These are phyloP conservation scores for Drosophila peninsularis DNA, from an alignment of 2,888 invertebrate genomes.

Conservation along the genomic window DNA sequence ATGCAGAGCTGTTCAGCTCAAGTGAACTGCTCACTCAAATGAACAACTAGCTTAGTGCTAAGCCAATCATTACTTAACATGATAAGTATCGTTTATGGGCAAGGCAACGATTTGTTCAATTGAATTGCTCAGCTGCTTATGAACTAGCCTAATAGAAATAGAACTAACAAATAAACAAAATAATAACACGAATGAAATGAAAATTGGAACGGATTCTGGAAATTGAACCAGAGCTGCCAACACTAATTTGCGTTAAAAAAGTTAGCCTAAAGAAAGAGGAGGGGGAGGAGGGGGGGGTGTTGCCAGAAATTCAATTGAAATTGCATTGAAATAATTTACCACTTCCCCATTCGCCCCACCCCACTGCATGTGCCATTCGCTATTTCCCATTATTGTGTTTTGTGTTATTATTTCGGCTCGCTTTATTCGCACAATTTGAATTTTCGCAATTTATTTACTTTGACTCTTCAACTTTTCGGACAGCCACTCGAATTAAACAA, in stretches of 20 bases:
- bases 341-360: conserved; percentile 44
- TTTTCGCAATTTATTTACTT: conserved; percentile 70
- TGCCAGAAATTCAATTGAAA: conserved; percentile 65
- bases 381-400: conserved; percentile 56
- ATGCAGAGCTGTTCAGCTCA: not conserved
- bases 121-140: not conserved
- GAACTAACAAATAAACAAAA: no score
- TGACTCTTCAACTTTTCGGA: conserved; percentile 62
- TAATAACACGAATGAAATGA: not conserved
- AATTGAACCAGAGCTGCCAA: not conserved
- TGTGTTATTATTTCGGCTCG: conserved; percentile 28
- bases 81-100: not conserved
- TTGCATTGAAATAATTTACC: conserved; percentile 68
- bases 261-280: not conserved
- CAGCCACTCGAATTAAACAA: conserved; percentile 41
- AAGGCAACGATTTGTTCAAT: not conserved
- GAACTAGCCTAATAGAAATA: not conserved
- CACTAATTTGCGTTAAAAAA: conserved; percentile 17
- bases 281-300: not conserved
- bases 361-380: conserved; percentile 51
- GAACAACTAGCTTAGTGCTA: not conserved
- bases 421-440: conserved; percentile 49
- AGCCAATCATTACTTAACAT: no score
- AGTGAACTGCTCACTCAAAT: not conserved
- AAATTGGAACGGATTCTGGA: not conserved